Percentiles rank a stretch among this genome's conserved stretches.
Conservation (phyloP, 37 sponge, comb jelly and placozoan species). For the Theonella swinhoei region DNA sequence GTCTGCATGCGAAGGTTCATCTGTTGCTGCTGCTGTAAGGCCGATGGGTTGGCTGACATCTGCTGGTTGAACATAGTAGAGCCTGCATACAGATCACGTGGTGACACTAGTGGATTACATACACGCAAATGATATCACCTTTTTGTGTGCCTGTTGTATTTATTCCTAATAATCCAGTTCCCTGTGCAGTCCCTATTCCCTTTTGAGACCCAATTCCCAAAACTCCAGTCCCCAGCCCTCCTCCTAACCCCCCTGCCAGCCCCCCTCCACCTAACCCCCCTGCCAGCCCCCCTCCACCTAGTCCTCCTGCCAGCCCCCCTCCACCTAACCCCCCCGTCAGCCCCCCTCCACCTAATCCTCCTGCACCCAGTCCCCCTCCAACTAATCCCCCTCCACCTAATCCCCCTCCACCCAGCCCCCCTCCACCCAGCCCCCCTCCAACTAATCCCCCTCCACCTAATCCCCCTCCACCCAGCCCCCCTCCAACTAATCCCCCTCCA, state of each 20-base stretch:
- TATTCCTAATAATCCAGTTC: slow-evolving; percentile 33
- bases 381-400: not conserved
- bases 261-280: slow-evolving; percentile 8
- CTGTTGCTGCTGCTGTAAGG: slow-evolving; percentile 3
- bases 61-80: slow-evolving; percentile 18
- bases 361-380: not conserved
- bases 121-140: slow-evolving; percentile 6
- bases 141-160: slow-evolving; percentile 30
- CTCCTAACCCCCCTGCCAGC: slow-evolving; percentile 20
- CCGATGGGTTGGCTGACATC: not conserved
- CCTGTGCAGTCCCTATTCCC: not conserved
- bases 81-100: not conserved
- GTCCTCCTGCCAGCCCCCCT: not conserved
- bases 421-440: not conserved
- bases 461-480: not conserved
- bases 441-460: not conserved
- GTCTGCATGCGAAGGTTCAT: not conserved
- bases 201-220: not conserved
- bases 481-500: not conserved
- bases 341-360: not conserved
- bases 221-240: not conserved
- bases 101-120: not conserved
- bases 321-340: not conserved
- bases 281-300: not conserved
- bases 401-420: not conserved